Percentiles rank a stretch among this genome's conserved stretches.
These are phyloP conservation scores for Megalops atlanticus DNA, from an alignment of 2,113 vertebrate species.

Conservation along the genomic window DNA sequence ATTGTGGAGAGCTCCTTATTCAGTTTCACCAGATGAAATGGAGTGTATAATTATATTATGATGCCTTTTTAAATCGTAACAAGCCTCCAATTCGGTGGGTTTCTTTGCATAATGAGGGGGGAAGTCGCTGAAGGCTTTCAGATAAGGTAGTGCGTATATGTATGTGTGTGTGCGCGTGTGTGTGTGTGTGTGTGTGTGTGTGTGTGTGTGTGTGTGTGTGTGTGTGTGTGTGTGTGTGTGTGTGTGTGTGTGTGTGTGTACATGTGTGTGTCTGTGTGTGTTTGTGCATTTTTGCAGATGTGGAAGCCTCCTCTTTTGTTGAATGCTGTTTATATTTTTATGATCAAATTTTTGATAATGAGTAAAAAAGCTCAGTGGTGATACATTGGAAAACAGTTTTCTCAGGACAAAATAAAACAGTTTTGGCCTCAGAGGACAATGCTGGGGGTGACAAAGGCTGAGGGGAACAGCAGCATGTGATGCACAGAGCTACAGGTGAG, in stretches of 20 bases:
- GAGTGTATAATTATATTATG: slow-evolving; percentile 63
- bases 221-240: slow-evolving; percentile 14
- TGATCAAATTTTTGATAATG: not conserved
- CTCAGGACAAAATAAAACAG: slow-evolving; percentile 11
- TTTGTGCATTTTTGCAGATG: not conserved
- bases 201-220: slow-evolving; percentile 15
- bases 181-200: slow-evolving; percentile 27
- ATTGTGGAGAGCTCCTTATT: slow-evolving; percentile 50
- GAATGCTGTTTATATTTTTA: not conserved
- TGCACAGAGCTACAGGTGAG: not conserved
- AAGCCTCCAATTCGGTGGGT: slow-evolving; percentile 18
- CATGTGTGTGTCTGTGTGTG: slow-evolving; percentile 13
- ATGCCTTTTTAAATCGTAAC: slow-evolving; percentile 47
- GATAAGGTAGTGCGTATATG: not conserved
- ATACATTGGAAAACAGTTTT: no score
- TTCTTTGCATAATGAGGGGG: slow-evolving; percentile 31
- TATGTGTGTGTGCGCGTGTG: slow-evolving; percentile 11
- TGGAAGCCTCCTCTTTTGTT: not conserved
- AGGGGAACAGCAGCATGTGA: not conserved
- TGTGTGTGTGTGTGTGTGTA: slow-evolving; percentile 26
- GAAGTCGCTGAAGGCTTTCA: not conserved
- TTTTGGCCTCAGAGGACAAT: not conserved
- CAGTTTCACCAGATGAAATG: slow-evolving; percentile 59
- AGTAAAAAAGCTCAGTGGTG: no score
- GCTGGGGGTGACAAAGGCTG: slow-evolving; percentile 9